Base-by-base conservation (phyloP, 2,888 invertebrate genomes). In the Stenodera caucasica region DNA sequence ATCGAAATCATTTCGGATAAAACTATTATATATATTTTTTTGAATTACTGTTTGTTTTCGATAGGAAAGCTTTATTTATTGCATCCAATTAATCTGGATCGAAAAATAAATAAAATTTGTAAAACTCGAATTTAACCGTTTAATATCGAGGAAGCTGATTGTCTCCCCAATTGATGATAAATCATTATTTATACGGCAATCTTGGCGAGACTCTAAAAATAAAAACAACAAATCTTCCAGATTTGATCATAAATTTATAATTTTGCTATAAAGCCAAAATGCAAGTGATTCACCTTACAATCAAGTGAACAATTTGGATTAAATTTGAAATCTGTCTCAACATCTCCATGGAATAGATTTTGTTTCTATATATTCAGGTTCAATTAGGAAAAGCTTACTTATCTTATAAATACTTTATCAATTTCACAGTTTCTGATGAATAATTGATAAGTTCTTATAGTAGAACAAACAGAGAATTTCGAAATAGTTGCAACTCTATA, bases 351-450 rank as follows among this genome's bases (percentile, higher is more conserved):
- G n/a, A n/a, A n/a, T 26, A 5, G 5, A 26, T 26, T 26, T 26
- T 26, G 5, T 26, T 26, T 26, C 2, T 26, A 4, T 26, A 26
- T 26, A 32, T 57, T 33, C 49, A 33, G n/a, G 29, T 50, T 55
- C 58, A 62, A 53, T 62, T 62, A 62, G 58, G 62, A 53, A 40
- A 33, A 53, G 58, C 49, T 61, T 53, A 54, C 35, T 11, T 53
- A 21, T 49, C 53, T 49, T 18, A 7, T 59, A 51, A 59, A 63
- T 63, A 56, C 37, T 63, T 63, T n/a, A 63, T 57, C 40, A 58
- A 18, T 6, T 26, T 14, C 29, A 7, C 12, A 21, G 3, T 18
- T 0, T 5, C 21, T 40, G 53, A 30, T 62, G 58, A 62, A 62
- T 62, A 55, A 35, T 62, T 58, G 56, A 58, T 61, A 40, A 15